Evolutionary conservation across 2,888 invertebrate genomes (phyloP), one percentile per base, ranked within the genome.

Genomic region (Epistrophella euchroma): DNA sequence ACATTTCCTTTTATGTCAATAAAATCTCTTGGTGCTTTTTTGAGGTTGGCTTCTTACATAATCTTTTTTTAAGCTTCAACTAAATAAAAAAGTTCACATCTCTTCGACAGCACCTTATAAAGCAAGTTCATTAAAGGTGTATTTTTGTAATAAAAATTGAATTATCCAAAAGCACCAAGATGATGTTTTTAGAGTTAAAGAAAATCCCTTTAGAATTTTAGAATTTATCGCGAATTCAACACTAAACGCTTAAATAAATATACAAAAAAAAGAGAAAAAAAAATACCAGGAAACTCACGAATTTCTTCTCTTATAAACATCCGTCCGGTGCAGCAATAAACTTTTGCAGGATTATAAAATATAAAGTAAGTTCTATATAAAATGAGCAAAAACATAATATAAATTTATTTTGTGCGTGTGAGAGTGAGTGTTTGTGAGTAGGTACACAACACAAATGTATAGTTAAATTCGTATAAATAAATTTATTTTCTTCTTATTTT

Each of bases 401-500:
- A 82, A 71, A 76, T 35, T 64, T 40, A 22, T 52, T 37, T 19
- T 68, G 37, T 58, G 37, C 56, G 25, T 58, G 47, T 64, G 25
- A 22, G 25, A 50, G 47, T 64, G 25, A 22, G 19, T 45, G 32
- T 35, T 40, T 25, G 9, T 62, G 32, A 9, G 13, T 50, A 5
- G 0, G 11, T 4, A 10, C 47, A 37, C 17, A 28, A 28, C 28
- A 72, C 32, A 79, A 28, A 68, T 43, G 72, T 32, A 73, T 25
- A 68, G 68, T 68, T 22, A 32, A 22, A 66, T 62, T 71, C 40
- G 58, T 60, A n/a, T n/a, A 72, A 76, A 81, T 80, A 81, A 81
- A 81, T 76, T 71, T 76, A 80, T 72, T 76, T 76, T 47, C 15
- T 71, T n/a, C n/a, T n/a, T n/a, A n/a, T n/a, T n/a, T 72, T 66